A percentile compares a stretch with the other conserved stretches of the same genome.
phyloP scores from a whole-genome alignment of 2,888 invertebrate genomes.

The Chymomyza caudatula region DNA sequence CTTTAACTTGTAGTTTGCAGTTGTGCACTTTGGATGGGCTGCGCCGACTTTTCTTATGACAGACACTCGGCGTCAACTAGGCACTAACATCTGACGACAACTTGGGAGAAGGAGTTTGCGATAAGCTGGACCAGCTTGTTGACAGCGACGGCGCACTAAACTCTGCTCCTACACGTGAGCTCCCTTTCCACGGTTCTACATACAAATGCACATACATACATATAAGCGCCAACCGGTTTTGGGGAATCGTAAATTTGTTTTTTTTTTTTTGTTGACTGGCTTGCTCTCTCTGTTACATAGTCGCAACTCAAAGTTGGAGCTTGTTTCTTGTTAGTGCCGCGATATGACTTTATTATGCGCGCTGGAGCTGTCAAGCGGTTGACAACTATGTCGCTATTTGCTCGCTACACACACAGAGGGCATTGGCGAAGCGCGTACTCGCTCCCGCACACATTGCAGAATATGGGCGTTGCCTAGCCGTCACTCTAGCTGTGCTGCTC shows the following conservation, averaged over 20 bases:
- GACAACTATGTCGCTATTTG: conserved; percentile 69
- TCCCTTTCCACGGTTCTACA: not conserved
- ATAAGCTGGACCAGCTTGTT: conserved; percentile 2
- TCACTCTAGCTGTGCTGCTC: conserved; percentile 30
- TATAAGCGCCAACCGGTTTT: conserved; percentile 60
- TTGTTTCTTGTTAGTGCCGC: conserved; percentile 72
- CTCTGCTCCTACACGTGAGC: not conserved
- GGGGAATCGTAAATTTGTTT: conserved; percentile 21
- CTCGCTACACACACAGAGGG: conserved; percentile 5
- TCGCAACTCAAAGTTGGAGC: conserved; percentile 31
- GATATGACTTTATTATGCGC: conserved; percentile 73
- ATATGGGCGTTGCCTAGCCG: conserved; percentile 41
- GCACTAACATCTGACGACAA: conserved; percentile 67
- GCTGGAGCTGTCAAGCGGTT: conserved; percentile 69
- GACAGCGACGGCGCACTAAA: not conserved
- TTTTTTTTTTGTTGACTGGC: not conserved
- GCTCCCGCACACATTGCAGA: conserved; percentile 14
- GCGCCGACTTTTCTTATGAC: conserved; percentile 42
- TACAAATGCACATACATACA: not conserved
- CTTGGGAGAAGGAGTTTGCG: conserved; percentile 50
- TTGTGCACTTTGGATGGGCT: conserved; percentile 19
- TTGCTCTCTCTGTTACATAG: not conserved
- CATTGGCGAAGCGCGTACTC: not conserved
- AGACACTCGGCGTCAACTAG: conserved; percentile 24
- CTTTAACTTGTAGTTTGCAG: conserved; percentile 33